Conservation (phyloP, 2,888 invertebrate genomes). For the Petrolisthes cinctipes region DNA sequence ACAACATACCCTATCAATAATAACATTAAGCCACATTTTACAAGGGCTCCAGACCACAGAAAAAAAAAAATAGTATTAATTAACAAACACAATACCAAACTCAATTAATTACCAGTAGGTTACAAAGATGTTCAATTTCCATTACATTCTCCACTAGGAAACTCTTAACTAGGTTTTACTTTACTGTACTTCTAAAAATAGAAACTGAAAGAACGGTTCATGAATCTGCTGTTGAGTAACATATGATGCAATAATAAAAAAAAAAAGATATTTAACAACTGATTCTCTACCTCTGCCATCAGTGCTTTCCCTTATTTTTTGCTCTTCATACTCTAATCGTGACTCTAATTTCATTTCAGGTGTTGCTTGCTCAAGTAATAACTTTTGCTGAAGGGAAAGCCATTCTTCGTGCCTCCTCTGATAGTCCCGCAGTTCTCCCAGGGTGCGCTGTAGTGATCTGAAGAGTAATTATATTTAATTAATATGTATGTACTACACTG, state of each 20-base stretch:
- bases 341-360: constrained; percentile 70
- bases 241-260: not conserved
- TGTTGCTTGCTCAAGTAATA: constrained; percentile 74
- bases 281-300: constrained; percentile 68
- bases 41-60: no score
- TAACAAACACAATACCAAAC: no score
- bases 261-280: not conserved
- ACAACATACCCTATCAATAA: not conserved
- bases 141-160: no score
- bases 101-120: no score
- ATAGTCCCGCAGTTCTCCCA: constrained; percentile 77
- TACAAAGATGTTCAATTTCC: no score
- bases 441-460: constrained; percentile 76
- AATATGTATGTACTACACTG: not conserved
- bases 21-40: no score
- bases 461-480: constrained; percentile 27
- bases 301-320: constrained; percentile 69
- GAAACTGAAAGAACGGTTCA: not conserved
- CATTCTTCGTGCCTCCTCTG: constrained; percentile 76
- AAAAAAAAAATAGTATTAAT: no score
- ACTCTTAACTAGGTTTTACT: no score
- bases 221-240: not conserved
- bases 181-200: not conserved
- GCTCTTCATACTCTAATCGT: constrained; percentile 70
- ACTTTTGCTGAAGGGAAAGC: constrained; percentile 75